phyloP scores from a whole-genome alignment of 2,113 vertebrate species.

The Corvus moneduloides region DNA sequence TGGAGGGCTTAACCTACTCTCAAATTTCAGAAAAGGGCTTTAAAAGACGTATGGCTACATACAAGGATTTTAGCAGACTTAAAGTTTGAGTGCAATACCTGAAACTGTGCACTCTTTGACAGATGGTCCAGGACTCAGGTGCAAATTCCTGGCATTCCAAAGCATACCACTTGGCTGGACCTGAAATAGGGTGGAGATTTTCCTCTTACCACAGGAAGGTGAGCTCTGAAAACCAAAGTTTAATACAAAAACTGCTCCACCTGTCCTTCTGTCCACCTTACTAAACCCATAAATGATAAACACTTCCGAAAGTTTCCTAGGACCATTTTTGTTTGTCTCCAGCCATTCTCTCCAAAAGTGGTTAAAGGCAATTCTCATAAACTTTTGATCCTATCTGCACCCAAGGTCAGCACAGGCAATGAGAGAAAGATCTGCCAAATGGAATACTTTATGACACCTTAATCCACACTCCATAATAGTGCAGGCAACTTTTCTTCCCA shows the following conservation, averaged over 20 bases:
- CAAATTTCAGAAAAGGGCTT: background rate
- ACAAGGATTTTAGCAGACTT: background rate
- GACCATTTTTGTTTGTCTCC: background rate
- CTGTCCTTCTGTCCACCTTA: background rate
- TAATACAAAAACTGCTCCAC: background rate
- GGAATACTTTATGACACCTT: background rate
- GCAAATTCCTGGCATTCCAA: background rate
- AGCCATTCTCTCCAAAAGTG: background rate
- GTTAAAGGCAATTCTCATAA: background rate
- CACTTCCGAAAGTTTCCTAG: background rate
- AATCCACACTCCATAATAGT: background rate
- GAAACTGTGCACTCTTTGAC: background rate
- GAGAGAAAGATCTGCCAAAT: background rate
- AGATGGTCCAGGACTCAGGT: fast-evolving
- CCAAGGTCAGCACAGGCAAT: background rate
- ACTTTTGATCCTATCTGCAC: background rate
- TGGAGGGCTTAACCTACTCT: background rate
- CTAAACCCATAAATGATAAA: background rate
- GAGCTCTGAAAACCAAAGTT: background rate
- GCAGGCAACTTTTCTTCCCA: background rate
- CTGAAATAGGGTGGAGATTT: background rate
- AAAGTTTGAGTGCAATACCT: background rate
- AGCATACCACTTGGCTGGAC: background rate
- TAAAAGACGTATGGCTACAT: background rate
- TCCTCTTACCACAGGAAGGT: background rate